Evolutionary conservation across 2,797 vertebrate genomes (phyloP).

Genomic region (Diglossa cyanea): DNA sequence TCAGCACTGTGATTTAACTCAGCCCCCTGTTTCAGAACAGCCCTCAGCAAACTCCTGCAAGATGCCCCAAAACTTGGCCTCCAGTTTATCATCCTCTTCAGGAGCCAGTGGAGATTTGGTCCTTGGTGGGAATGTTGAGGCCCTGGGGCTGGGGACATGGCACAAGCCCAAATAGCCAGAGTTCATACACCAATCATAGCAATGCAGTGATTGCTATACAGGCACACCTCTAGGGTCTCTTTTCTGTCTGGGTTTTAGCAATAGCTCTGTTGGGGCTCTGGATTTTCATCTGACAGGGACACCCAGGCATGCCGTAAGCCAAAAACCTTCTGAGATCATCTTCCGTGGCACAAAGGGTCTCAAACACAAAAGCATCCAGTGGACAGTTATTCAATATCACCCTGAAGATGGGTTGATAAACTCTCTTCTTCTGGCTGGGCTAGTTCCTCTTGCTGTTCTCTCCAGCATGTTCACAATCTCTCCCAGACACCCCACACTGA

Average conservation of each 20-base stretch:
- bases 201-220: fast-evolving
- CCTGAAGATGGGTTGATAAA: neutral
- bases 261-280: neutral
- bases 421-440: neutral
- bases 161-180: neutral
- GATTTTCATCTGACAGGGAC: neutral
- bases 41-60: neutral
- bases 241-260: neutral
- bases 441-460: neutral
- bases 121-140: fast-evolving
- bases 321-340: neutral
- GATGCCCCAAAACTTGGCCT: neutral
- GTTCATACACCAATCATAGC: neutral
- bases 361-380: neutral
- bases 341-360: neutral
- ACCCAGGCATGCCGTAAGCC: neutral
- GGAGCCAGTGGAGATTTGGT: neutral
- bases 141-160: fast-evolving
- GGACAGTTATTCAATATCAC: neutral
- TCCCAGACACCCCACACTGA: neutral
- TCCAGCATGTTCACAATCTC: neutral
- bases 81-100: neutral
- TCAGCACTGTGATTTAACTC: neutral
- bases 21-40: neutral
- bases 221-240: neutral